Evolutionary conservation across 2,797 vertebrate genomes (phyloP).

Genomic region (Caiman crocodilus): DNA sequence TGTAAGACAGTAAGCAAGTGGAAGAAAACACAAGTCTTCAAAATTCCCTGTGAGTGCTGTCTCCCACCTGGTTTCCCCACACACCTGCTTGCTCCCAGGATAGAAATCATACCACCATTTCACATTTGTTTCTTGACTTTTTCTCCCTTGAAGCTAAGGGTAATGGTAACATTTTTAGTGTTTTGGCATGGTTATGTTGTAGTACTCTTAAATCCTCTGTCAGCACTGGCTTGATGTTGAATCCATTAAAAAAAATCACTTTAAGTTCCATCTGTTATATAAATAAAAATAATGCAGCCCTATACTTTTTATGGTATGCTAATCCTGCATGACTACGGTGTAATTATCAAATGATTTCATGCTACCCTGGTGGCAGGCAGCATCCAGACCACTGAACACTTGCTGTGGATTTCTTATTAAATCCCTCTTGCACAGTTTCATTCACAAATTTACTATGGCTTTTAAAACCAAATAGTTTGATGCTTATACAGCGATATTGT

Average conservation of each 20-base stretch:
- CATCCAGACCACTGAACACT: constrained; percentile 76
- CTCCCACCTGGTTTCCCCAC: not conserved
- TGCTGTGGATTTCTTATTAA: constrained; percentile 76
- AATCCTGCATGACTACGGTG: constrained; percentile 69
- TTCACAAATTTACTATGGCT: constrained; percentile 81
- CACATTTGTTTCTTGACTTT: constrained; percentile 26
- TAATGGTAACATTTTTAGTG: constrained; percentile 25
- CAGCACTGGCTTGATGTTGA: constrained; percentile 69
- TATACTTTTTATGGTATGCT: constrained; percentile 75
- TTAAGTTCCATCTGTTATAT: constrained; percentile 75
- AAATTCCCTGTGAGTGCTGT: not conserved
- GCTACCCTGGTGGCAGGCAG: constrained; percentile 75
- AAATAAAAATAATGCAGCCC: constrained; percentile 78
- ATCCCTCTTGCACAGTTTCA: constrained; percentile 77
- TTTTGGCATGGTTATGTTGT: constrained; percentile 43
- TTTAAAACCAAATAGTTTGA: constrained; percentile 80
- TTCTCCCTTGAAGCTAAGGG: not conserved
- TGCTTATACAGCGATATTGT: constrained; percentile 81
- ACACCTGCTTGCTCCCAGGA: not conserved
- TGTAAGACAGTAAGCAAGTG: not conserved
- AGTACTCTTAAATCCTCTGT: constrained; percentile 74
- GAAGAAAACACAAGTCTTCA: not conserved
- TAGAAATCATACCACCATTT: constrained; percentile 1
- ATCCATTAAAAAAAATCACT: constrained; percentile 11
- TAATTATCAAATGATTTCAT: constrained; percentile 81